Percentiles rank a stretch among this genome's conserved stretches.
Evolutionary conservation across 2,888 invertebrate genomes (phyloP).

Genomic region (Lasioglossum figueresi): DNA sequence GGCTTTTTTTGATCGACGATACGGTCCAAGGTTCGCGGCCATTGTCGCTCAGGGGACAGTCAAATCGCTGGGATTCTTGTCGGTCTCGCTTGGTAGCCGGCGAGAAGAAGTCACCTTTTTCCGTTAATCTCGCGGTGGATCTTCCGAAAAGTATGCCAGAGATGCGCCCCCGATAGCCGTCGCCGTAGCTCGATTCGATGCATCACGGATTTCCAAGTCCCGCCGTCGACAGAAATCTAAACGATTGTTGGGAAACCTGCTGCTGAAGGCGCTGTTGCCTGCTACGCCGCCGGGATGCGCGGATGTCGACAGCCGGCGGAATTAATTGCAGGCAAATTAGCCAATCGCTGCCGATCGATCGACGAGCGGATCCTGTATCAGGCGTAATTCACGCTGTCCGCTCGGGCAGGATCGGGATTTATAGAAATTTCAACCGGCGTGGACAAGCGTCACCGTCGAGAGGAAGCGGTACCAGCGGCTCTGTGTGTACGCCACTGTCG

Average conservation of each 20-base stretch:
- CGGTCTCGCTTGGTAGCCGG: neutral
- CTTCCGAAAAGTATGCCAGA: conserved; percentile 38
- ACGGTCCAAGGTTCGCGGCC: conserved; percentile 18
- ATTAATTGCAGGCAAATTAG: conserved; percentile 50
- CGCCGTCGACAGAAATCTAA: conserved; percentile 8
- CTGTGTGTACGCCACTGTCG: conserved; percentile 2
- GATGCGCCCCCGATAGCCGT: conserved; percentile 46
- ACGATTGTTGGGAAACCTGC: conserved; percentile 28
- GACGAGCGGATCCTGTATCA: conserved; percentile 6
- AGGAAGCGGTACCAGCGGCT: conserved; percentile 28
- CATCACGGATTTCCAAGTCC: conserved; percentile 36
- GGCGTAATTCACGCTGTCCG: conserved; percentile 48
- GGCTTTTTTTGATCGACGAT: conserved; percentile 45
- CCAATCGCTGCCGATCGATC: conserved; percentile 39
- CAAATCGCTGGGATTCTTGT: conserved; percentile 58
- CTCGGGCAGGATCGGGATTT: conserved; percentile 49
- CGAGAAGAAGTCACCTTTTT: conserved; percentile 2
- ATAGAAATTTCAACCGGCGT: conserved; percentile 51
- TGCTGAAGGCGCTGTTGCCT: neutral
- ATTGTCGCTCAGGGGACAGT: conserved; percentile 63
- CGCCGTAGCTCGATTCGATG: conserved; percentile 26
- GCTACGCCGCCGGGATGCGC: neutral
- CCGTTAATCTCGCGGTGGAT: conserved; percentile 44
- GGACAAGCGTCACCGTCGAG: conserved; percentile 16
- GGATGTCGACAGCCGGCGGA: conserved; percentile 15